These are phyloP conservation scores for Ceratothoa steindachneri DNA, from an alignment of 2,888 invertebrate species.

Conservation along the genomic window DNA sequence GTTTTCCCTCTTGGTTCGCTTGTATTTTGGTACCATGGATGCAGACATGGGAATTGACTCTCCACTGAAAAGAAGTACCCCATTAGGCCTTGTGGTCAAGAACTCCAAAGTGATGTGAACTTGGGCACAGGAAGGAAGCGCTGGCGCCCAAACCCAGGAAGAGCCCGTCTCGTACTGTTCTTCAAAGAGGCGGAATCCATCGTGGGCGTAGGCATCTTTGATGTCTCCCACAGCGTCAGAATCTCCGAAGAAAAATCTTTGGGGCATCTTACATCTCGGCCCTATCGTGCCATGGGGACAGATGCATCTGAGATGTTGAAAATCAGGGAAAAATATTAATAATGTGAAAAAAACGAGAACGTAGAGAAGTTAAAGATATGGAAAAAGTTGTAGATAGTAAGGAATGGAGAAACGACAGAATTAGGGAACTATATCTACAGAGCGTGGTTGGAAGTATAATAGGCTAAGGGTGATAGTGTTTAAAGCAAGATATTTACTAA, in stretches of 20 bases:
- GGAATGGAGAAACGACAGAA: too few species aligned
- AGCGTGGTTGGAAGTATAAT: too few species aligned
- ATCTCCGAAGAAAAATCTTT: not conserved
- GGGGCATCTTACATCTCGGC: conserved; percentile 64
- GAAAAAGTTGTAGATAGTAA: too few species aligned
- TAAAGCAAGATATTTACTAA: too few species aligned
- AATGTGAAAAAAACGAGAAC: too few species aligned
- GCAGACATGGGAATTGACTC: conserved; percentile 64
- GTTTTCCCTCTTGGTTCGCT: too few species aligned
- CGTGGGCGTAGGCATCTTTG: not conserved
- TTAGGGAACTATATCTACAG: too few species aligned
- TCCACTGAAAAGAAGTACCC: conserved; percentile 80
- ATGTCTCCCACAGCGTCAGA: not conserved
- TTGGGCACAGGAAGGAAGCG: conserved; percentile 79
- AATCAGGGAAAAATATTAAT: too few species aligned
- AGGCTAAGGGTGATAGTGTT: too few species aligned
- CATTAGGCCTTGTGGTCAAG: conserved; percentile 69
- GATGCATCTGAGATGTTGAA: conserved; percentile 65
- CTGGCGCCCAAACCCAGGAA: conserved; percentile 80
- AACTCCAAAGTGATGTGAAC: conserved; percentile 77
- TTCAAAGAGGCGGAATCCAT: not conserved
- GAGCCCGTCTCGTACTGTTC: not conserved
- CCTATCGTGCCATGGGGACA: conserved; percentile 77
- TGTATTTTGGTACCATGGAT: too few species aligned
- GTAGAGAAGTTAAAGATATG: too few species aligned